These are phyloP conservation scores for Chloroceryle amazona DNA, from an alignment of 2,797 vertebrate genomes.

Conservation along the genomic window DNA sequence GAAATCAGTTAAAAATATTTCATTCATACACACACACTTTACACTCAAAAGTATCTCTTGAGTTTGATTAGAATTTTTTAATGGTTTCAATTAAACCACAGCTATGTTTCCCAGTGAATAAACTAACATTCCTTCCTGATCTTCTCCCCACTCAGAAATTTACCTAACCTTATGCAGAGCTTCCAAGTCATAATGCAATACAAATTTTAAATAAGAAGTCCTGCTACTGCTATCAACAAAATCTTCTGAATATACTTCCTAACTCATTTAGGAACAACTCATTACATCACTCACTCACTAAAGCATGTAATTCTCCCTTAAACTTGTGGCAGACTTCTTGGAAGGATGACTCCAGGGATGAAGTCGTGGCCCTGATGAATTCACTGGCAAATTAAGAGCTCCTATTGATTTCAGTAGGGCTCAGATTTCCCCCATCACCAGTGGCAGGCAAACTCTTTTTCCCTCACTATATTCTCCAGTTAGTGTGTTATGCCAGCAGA, in stretches of 20 bases:
- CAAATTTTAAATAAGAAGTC: neutral
- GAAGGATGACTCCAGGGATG: neutral
- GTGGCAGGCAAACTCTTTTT: neutral
- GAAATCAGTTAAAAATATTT: neutral
- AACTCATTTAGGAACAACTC: neutral
- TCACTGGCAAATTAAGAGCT: neutral
- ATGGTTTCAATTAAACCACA: neutral
- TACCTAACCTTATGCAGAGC: neutral
- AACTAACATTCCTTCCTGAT: neutral
- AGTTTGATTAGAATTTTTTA: neutral
- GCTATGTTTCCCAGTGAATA: neutral
- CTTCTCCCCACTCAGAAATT: neutral
- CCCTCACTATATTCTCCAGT: neutral
- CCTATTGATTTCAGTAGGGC: neutral
- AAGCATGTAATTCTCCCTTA: neutral
- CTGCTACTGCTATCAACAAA: neutral
- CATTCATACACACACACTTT: neutral
- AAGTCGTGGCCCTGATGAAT: neutral
- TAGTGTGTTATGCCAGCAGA: neutral
- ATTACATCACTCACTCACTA: neutral
- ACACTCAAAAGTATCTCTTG: neutral
- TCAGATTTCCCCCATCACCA: neutral
- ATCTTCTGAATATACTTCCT: neutral
- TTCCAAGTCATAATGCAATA: neutral
- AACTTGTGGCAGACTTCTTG: neutral